Conservation (phyloP, 1,140 invertebrate species). For the Plutomurus gul region DNA sequence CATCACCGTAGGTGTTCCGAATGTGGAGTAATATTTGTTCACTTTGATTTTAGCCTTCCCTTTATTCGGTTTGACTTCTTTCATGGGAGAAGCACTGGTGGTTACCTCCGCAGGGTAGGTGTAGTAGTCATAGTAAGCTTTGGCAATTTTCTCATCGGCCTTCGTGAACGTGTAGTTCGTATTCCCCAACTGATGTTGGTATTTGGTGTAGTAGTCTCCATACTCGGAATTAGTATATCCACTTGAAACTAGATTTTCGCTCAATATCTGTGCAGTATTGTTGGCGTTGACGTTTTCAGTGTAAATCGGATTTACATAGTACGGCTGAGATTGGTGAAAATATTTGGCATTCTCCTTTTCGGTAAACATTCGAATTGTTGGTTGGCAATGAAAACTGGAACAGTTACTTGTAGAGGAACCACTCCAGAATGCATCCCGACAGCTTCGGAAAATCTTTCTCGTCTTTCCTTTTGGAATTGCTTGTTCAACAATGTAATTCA, state of each 20-base stretch:
- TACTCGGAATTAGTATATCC: not conserved
- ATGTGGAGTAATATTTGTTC: not conserved
- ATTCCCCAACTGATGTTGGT: not conserved
- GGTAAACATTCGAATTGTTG: constrained; percentile 25
- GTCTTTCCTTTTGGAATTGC: constrained; percentile 32
- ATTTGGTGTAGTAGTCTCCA: not conserved
- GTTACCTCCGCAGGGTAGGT: not conserved
- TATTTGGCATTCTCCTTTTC: not conserved
- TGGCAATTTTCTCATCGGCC: not conserved
- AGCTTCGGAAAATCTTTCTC: constrained; percentile 11
- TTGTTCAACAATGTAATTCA: constrained; percentile 34
- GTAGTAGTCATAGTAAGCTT: constrained; percentile 1
- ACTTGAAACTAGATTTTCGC: not conserved
- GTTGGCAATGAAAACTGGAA: constrained; percentile 32
- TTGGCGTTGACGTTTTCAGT: not conserved
- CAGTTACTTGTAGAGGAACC: constrained; percentile 26
- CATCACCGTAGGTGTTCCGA: constrained; percentile 32
- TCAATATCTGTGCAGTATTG: not conserved
- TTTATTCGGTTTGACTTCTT: not conserved
- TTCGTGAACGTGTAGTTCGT: not conserved
- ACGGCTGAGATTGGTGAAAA: not conserved
- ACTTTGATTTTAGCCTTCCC: not conserved
- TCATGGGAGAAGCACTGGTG: not conserved
- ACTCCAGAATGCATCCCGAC: constrained; percentile 35
- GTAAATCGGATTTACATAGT: not conserved